Evolutionary conservation across 2,113 vertebrate genomes (phyloP), one percentile per base, ranked within the genome.

Genomic region (Steatornis caripensis): DNA sequence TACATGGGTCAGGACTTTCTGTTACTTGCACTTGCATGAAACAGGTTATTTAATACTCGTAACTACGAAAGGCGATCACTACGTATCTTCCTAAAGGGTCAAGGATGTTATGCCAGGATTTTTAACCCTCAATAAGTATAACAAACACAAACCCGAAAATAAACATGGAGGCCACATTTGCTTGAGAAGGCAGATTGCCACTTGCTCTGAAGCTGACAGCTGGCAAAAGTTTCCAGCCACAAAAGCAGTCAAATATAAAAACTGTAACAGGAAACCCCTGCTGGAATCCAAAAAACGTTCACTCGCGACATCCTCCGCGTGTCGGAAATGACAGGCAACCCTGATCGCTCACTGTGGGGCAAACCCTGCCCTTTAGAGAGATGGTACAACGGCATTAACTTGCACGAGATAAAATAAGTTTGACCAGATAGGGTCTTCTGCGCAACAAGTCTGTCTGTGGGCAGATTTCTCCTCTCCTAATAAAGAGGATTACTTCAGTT

Each of bases 161-260:
- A 82, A 87, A 83, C 83, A 24, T 1, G 39, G 91, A 61, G 75
- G 93, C 90, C 93, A 69, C 91, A 94, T 72, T 87, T 91, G 87
- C 70, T 92, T 55, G 91, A 92, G 85, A 75, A 57, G 86, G 97
- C 55, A 96, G 85, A 92, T 36, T 66, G 84, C 93, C 94, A 94
- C 93, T 95, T 97, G 94, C 93, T 90, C 93, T 5, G 1, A 65
- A 48, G 57, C 6, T 84, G 93, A 96, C 97, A 98, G 96, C 96
- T 98, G 97, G 75, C 89, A 97, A 12, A 94, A 91, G 82, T 95
- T 97, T 97, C 85, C 96, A 98, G 96, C 71, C 88, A 82, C 61
- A 48, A 64, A 84, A 64, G 49, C 57, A 32, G 91, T 32, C 68
- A 83, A 87, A 84, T 58, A 76, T 9, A 81, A 89, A 89, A 87